Base-by-base conservation (phyloP, 2,888 invertebrate genomes). In the Cinara cedri region DNA sequence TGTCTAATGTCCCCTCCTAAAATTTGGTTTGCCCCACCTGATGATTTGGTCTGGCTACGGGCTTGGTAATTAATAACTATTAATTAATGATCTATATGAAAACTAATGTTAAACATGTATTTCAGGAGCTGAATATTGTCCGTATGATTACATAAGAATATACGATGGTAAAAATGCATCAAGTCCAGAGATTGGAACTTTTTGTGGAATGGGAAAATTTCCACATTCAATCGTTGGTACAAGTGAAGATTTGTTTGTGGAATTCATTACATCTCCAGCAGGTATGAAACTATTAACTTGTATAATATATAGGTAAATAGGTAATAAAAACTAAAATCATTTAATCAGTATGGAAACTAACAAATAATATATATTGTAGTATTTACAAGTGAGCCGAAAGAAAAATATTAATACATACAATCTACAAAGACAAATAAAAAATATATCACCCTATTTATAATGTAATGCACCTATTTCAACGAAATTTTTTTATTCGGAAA, bases 201-300 rank as follows among this genome's bases (percentile, higher is more conserved):
- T 96, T 85, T 96, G 95, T 85, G 95, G 95, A 1, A 93, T 95
- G 91, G 95, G 95, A 66, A 95, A 95, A 86, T 96, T 96, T 84
- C 95, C 96, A 0, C 95, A 95, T 87, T 95, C 95, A 84, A 96
- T 96, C 85, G 95, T 96, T 83, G 96, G 96, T 14, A 96, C 96
- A 65, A 94, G 95, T 24, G 93, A 93, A 83, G 93, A 94, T 84
- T 88, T 95, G 83, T 94, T 93, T 85, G 94, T 95, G 75, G 95
- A 95, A 85, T 95, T 95, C 85, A 92, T 95, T 82, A 94, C 94
- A 57, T 94, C 95, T 3, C 92, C 94, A 54, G 95, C 95, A 83
- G 95, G 90, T 90, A 34, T 34, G 34, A 34, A n/a, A n/a, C n/a
- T n/a, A n/a, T n/a, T n/a, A n/a, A 34, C 6, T 34, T 34, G 34